A percentile compares a stretch with the other conserved stretches of the same genome.
phyloP scores from a whole-genome alignment of 2,113 vertebrate species.

The Cyanoramphus novaezelandiae region DNA sequence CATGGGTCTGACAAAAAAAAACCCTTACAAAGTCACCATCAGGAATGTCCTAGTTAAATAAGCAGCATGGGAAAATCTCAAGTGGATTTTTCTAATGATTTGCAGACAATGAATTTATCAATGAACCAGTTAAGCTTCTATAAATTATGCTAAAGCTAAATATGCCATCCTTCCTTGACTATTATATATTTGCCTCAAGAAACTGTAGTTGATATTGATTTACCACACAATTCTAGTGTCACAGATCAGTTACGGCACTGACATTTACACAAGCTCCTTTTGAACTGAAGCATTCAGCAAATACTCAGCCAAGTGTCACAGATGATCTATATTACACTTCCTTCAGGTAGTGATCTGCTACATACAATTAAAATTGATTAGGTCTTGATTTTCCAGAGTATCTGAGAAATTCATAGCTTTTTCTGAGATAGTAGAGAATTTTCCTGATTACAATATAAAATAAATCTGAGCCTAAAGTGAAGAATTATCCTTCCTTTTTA shows the following conservation, averaged over 20 bases:
- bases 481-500: background rate
- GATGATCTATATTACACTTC: background rate
- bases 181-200: background rate
- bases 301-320: background rate
- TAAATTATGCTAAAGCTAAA: background rate
- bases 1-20: background rate
- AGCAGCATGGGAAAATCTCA: background rate
- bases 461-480: background rate
- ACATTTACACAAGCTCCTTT: background rate
- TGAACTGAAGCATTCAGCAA: background rate
- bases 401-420: background rate
- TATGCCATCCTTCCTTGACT: background rate
- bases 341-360: background rate
- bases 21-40: accelerated
- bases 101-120: background rate
- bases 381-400: background rate
- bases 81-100: background rate
- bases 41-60: background rate
- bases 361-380: background rate
- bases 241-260: background rate
- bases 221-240: background rate
- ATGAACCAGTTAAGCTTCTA: background rate
- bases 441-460: background rate
- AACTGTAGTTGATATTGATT: background rate
- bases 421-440: background rate